A percentile compares a stretch with the other conserved stretches of the same genome.
phyloP scores from a whole-genome alignment of 2,113 vertebrate species.

The Ariopsis seemanni region DNA sequence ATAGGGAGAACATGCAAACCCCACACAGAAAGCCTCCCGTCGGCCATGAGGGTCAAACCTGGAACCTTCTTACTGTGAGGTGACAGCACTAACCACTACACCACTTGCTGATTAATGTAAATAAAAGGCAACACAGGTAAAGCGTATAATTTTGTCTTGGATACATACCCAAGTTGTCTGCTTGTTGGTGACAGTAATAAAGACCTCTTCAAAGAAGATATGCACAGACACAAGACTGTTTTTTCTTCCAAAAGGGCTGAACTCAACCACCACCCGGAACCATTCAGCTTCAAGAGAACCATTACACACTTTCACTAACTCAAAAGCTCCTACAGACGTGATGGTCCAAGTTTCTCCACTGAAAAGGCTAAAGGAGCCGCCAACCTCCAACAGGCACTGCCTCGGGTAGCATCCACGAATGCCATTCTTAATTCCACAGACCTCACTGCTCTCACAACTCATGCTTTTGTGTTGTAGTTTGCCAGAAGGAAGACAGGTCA shows the following conservation, averaged over 20 bases:
- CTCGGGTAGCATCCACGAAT: conserved; percentile 49
- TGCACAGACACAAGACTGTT: conserved; percentile 39
- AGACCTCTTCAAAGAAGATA: conserved; percentile 55
- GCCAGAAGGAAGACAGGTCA: conserved; percentile 55
- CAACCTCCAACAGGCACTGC: conserved; percentile 54
- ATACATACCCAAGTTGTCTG: conserved; percentile 59
- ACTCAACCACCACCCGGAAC: conserved; percentile 65
- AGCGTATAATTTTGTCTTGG: not conserved
- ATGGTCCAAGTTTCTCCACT: conserved; percentile 49
- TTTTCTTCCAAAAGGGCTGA: conserved; percentile 36
- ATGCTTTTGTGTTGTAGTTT: conserved; percentile 42
- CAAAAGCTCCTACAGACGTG: conserved; percentile 53
- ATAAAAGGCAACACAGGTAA: too few species aligned
- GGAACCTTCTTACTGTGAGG: too few species aligned
- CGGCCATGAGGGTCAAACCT: too few species aligned
- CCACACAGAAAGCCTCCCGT: too few species aligned
- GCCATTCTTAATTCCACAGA: conserved; percentile 53
- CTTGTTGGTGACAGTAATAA: conserved; percentile 52
- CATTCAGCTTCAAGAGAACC: conserved; percentile 34
- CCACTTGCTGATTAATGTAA: not conserved
- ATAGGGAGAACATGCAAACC: too few species aligned
- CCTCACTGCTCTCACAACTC: conserved; percentile 44
- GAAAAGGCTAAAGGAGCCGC: conserved; percentile 54
- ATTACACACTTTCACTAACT: conserved; percentile 54
- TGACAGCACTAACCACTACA: too few species aligned